Conservation (phyloP, 2,113 vertebrate genomes). For the Phalacrocorax aristotelis region DNA sequence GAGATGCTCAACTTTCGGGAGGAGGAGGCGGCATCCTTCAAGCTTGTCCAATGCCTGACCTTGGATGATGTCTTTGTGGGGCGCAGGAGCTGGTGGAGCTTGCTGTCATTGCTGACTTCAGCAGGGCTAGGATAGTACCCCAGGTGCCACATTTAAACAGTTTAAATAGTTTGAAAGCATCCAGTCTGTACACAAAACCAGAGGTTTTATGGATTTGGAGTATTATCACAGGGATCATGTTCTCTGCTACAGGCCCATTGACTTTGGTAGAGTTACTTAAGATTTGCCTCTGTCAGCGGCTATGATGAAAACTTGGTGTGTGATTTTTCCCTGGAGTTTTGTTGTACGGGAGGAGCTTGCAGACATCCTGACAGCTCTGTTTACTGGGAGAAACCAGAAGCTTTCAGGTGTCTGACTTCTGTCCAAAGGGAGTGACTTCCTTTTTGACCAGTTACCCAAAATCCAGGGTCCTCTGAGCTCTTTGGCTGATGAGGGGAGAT, state of each 20-base stretch:
- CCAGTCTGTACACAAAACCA: not conserved
- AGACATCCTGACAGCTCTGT: not conserved
- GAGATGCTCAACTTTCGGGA: not conserved
- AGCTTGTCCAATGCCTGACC: rapidly evolving
- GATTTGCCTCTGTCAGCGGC: not conserved
- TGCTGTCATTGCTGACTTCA: not conserved
- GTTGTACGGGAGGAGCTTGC: not conserved
- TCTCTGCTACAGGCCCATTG: not conserved
- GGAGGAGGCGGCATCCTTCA: not conserved
- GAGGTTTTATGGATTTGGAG: not conserved
- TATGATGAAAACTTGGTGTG: not conserved
- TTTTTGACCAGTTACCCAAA: not conserved
- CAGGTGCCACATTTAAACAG: not conserved
- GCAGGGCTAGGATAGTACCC: not conserved
- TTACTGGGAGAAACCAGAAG: not conserved
- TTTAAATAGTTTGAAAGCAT: not conserved
- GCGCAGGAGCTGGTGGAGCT: not conserved
- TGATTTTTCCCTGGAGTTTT: not conserved
- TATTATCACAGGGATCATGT: not conserved
- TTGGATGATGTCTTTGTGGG: not conserved
- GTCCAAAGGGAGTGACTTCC: not conserved
- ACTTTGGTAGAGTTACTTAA: not conserved
- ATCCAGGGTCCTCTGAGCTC: not conserved
- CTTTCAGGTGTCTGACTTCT: not conserved
- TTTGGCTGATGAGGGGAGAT: not conserved